Evolutionary conservation across 2,797 vertebrate species (phyloP), one percentile per base, ranked within the genome.

Genomic region (Rhynchotus rufescens): DNA sequence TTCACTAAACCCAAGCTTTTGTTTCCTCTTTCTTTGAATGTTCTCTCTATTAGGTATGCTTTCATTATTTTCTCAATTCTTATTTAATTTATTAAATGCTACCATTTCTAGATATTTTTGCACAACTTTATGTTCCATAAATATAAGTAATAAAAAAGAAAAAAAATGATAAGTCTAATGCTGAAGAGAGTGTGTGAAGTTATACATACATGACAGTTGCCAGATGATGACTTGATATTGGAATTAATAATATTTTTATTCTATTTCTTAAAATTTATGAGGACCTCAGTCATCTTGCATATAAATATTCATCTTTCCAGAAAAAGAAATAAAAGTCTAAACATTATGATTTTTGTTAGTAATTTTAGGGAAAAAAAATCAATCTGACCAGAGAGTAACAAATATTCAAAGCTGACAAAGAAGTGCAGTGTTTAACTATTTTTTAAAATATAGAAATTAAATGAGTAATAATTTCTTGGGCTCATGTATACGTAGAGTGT

Each of bases 311-410:
- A 40, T 4, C 4, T 64, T 15, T 62, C 19, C 54, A 12, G 62
- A 72, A 56, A 11, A 54, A 69, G 9, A 36, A 36, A 84, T 91
- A 22, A 22, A 22, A 22, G 4, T 40, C 12, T 56, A 45, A 75
- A 74, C 2, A 52, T 1, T 32, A 22, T 15, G 4, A 22, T 3
- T 67, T 51, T 60, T 42, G 1, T 28, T 51, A 12, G 1, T 9
- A 10, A 62, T 83, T 91, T 87, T 15, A 51, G 28, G 62, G 56
- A 59, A 15, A 12, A 34, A 49, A 44, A 8, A 28, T 62, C 8
- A 6, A 0, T 38, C 34, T 75, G 47, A 71, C 19, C 11, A 80
- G 11, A 22, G 10, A 71, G 4, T 7, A 74, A 2, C 4, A 69
- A 74, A 83, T 34, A 57, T 34, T 7, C n/a, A 42, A 81, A 80